Base-by-base conservation (phyloP, 2,888 invertebrate species). In the Trichacis sp. region DNA sequence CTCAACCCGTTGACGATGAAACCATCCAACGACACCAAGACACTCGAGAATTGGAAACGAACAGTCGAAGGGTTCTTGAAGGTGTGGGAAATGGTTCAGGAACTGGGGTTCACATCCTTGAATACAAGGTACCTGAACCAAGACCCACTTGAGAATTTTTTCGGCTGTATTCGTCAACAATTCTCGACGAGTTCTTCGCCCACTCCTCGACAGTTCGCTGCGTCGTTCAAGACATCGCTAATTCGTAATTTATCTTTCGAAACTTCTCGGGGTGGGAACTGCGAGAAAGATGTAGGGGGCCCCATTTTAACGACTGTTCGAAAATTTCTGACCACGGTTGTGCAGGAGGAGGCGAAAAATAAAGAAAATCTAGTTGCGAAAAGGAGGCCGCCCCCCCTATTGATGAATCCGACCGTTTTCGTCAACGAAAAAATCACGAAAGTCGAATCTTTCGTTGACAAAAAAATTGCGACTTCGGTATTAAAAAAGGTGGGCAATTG, bases 81-180 rank as follows among this genome's bases (percentile, higher is more conserved):
- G 15, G 17, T 46, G 1, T 54, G 53, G 46, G 36, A 9, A 3
- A 3, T 20, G 2, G 12, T 36, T 6, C 15, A 46, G 9, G 20
- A 17, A 45, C 29, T 42, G 12, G 18, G 30, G 1, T 46, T 46
- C 12, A 38, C 8, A 14, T 2, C 11, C 12, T 19, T 54, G 3
- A 36, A 46, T 20, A 46, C 53, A 1, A 15, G 43, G 18, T 45
- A 30, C 33, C 9, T 53, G 9, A 53, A 53, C 19, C 53, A 54
- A 15, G 46, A 46, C 20, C 46, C 30, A n/a, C 12, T 46, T n/a
- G 20, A 54, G 20, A 45, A 54, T n/a, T 54, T 46, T 46, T 54
- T 54, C 19, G 36, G 14, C 3, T 12, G 14, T 12, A 36, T 36
- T 4, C 11, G 36, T 6, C 11, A 12, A 12, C 36, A 36, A 6